phyloP scores from a whole-genome alignment of 2,888 invertebrate genomes.

The Epinotia ramella region DNA sequence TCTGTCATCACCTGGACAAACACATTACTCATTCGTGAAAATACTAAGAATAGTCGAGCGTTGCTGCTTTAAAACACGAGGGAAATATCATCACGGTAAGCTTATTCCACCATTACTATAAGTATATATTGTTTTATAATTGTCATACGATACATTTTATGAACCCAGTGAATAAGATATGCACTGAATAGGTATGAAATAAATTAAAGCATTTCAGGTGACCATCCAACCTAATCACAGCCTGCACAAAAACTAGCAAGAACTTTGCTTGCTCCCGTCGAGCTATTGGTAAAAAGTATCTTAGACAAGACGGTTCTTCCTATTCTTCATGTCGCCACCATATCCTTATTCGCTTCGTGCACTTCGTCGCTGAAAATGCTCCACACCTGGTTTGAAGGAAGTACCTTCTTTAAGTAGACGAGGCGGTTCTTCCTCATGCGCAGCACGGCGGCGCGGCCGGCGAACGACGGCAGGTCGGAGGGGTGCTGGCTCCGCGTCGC shows the following conservation, averaged over 20 bases:
- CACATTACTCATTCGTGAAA: not conserved
- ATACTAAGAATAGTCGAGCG: not conserved
- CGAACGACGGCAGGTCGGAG: conserved; percentile 88
- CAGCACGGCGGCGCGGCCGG: conserved; percentile 89
- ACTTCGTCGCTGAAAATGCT: conserved; percentile 91
- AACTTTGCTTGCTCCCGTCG: not conserved
- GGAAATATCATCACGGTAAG: too few species aligned
- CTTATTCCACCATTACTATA: too few species aligned
- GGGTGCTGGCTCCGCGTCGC: conserved; percentile 86
- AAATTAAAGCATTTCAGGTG: too few species aligned
- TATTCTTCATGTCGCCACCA: conserved; percentile 87
- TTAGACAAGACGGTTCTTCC: conserved; percentile 87
- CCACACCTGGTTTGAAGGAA: conserved; percentile 85
- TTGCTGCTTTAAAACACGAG: not conserved
- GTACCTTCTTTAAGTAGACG: conserved; percentile 84
- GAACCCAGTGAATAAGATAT: too few species aligned
- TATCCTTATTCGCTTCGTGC: conserved; percentile 89
- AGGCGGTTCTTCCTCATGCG: conserved; percentile 88
- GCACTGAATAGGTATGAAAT: not conserved
- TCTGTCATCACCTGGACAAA: conserved; percentile 86
- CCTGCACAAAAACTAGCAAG: not conserved
- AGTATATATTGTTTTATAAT: too few species aligned
- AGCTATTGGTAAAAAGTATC: conserved; percentile 59
- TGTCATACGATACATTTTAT: too few species aligned
- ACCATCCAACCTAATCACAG: too few species aligned